Evolutionary conservation across 2,113 vertebrate genomes (phyloP), one percentile per base, ranked within the genome.

Genomic region (Piaya cayana): DNA sequence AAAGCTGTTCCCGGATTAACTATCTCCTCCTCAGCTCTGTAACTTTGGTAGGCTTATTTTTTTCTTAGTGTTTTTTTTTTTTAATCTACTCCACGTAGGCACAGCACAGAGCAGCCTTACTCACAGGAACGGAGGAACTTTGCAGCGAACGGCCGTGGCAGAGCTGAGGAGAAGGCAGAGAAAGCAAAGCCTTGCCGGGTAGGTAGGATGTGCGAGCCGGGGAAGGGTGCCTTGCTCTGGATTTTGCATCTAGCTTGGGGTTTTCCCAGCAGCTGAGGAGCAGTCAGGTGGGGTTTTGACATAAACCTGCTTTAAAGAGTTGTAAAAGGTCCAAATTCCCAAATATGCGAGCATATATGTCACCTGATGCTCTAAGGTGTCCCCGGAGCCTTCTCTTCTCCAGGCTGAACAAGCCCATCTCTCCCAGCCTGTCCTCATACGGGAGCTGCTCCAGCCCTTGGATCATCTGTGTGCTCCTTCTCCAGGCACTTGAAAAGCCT

Each of bases 221-320:
- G 42, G 37, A n/a, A 49, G 36, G 34, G 11, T 7, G 79, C 52
- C 30, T 29, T 15, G 10, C 80, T 23, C 1, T 2, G 36, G 68
- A 8, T 83, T 58, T 42, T 47, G 56, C 3, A 2, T 47, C 87
- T 78, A 5, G 50, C 55, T 74, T 11, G 67, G 74, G 82, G 8
- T 71, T 65, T 81, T 88, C 63, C 86, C 88, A 43, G 64, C 27
- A 93, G 88, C 69, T 39, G 23, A 68, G 70, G 45, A 70, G n/a
- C 59, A 71, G 29, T 11, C 85, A 39, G 89, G 64, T 25, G 34
- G 16, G 62, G 78, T 12, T 68, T 67, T 82, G 17, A 30, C 25
- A 62, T 17, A 47, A 69, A 17, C 26, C 37, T 19, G 4, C 8
- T 68, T 45, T 11, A 16, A 27, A 52, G 45, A 11, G 16, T 43